phyloP scores from a whole-genome alignment of 2,888 invertebrate species.

The Lydus trimaculatus region DNA sequence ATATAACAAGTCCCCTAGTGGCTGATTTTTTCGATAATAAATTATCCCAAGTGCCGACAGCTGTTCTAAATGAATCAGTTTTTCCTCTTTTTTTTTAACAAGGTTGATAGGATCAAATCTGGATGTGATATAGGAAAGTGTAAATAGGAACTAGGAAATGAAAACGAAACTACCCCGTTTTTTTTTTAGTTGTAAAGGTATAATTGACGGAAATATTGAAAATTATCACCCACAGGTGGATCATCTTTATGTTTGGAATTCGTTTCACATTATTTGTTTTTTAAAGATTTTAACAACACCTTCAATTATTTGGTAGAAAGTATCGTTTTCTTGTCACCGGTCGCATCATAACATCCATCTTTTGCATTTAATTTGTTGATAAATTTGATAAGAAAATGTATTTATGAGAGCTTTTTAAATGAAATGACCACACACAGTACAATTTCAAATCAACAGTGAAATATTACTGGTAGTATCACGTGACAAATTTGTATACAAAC shows the following conservation, averaged over 20 bases:
- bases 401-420: conserved; percentile 35
- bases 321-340: neutral
- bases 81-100: neutral
- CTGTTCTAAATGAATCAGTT: conserved; percentile 23
- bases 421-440: conserved; percentile 36
- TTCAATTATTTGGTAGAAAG: no score
- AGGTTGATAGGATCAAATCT: neutral
- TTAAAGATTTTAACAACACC: no score
- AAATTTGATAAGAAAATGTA: conserved; percentile 36
- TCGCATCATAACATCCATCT: neutral
- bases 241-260: no score
- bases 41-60: conserved; percentile 38
- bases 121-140: neutral
- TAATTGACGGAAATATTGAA: no score
- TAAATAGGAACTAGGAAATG: conserved; percentile 6
- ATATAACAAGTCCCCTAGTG: conserved; percentile 48
- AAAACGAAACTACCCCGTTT: neutral
- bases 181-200: neutral
- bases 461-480: conserved; percentile 27
- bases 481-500: conserved; percentile 31
- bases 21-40: conserved; percentile 45
- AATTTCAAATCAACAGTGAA: conserved; percentile 24
- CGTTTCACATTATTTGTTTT: no score
- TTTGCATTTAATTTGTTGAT: conserved; percentile 21
- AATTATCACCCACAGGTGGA: conserved; percentile 4